A percentile compares a stretch with the other conserved stretches of the same genome.
These are phyloP conservation scores for Frankliniella fusca DNA, from an alignment of 2,888 invertebrate genomes.

Conservation along the genomic window DNA sequence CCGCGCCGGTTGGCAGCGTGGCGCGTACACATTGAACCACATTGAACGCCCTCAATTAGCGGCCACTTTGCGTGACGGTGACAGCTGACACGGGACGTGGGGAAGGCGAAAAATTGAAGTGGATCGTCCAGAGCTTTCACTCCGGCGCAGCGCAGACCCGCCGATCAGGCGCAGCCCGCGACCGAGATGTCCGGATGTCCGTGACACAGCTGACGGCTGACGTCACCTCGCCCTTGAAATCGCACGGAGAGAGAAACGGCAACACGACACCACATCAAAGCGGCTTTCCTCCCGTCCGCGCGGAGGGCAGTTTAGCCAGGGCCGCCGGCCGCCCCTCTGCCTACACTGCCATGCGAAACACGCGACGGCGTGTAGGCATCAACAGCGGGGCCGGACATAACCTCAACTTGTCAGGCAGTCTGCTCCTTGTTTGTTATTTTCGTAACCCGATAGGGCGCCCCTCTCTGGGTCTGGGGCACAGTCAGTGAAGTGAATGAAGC, in stretches of 20 bases:
- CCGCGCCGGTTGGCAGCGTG: too few species aligned
- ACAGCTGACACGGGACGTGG: background rate
- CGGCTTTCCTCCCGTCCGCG: background rate
- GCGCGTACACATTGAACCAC: too few species aligned
- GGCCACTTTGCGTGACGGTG: too few species aligned
- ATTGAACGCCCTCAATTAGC: too few species aligned
- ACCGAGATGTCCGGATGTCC: background rate
- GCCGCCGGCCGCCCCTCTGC: too few species aligned
- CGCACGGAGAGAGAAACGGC: background rate
- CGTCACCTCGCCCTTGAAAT: slow-evolving; percentile 1
- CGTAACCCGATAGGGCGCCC: background rate
- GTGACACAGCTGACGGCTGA: slow-evolving; percentile 4
- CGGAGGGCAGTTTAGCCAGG: background rate
- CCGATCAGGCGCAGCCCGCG: background rate
- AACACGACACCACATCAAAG: background rate
- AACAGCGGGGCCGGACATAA: background rate
- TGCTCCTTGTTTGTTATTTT: background rate
- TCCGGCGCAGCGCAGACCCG: too few species aligned
- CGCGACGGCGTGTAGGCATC: background rate
- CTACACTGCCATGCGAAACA: background rate
- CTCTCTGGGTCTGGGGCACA: too few species aligned
- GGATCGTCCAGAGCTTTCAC: too few species aligned
- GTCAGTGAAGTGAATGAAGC: background rate
- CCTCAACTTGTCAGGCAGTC: background rate
- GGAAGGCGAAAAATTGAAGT: background rate